Evolutionary conservation across 2,888 invertebrate species (phyloP).

Genomic region (Odontocolon sp.): DNA sequence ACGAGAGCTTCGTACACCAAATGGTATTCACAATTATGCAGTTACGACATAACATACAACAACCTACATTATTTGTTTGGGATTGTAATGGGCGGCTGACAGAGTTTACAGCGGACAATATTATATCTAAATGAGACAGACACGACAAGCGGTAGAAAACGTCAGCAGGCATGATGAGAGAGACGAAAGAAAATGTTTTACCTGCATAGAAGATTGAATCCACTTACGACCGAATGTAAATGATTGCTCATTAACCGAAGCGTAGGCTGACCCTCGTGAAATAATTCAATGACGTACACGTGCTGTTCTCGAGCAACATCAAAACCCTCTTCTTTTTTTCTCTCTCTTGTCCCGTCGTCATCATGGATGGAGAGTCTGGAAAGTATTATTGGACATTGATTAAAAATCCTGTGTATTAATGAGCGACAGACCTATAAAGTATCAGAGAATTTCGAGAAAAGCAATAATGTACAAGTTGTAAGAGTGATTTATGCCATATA

Average conservation of each 20-base stretch:
- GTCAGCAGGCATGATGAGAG: background rate
- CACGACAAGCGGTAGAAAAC: background rate
- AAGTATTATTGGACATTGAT: slow-evolving; percentile 34
- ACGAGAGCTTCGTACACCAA: slow-evolving; percentile 43
- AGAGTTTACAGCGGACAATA: slow-evolving; percentile 29
- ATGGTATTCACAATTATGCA: slow-evolving; percentile 74
- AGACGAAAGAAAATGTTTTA: slow-evolving; percentile 10
- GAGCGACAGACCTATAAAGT: slow-evolving; percentile 2
- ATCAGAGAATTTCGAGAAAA: background rate
- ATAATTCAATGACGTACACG: slow-evolving; percentile 28
- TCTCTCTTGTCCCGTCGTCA: background rate
- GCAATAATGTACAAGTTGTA: slow-evolving; percentile 7
- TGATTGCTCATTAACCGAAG: slow-evolving; percentile 40
- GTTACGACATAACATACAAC: slow-evolving; percentile 65
- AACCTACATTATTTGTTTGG: slow-evolving; percentile 70
- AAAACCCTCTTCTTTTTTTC: background rate
- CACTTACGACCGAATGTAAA: slow-evolving; percentile 5
- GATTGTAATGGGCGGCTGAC: slow-evolving; percentile 66
- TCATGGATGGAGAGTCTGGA: background rate
- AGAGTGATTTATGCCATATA: slow-evolving; percentile 23
- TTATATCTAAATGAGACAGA: background rate
- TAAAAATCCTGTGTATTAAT: slow-evolving; percentile 22
- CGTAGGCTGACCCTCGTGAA: slow-evolving; percentile 13
- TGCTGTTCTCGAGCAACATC: background rate
- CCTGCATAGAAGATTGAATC: background rate